Conservation (phyloP, 2,113 vertebrate genomes). For the Dissostichus mawsoni region DNA sequence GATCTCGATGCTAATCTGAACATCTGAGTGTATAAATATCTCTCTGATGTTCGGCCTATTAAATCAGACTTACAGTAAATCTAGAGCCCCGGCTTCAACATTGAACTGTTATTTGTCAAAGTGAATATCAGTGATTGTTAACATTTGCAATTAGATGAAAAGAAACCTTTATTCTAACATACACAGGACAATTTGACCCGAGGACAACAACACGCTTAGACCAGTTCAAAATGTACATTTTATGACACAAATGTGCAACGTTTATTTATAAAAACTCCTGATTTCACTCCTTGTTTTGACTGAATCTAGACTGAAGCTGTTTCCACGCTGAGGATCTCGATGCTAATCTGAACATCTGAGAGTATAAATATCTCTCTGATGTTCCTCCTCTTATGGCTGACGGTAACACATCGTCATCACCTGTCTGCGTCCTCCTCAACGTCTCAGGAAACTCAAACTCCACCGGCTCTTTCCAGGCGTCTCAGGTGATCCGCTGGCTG, state of each 20-base stretch:
- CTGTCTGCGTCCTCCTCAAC: not conserved
- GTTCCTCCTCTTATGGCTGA: slow-evolving; percentile 44
- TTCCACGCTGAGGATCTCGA: not conserved
- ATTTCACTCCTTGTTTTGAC: not conserved
- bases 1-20: slow-evolving; percentile 15
- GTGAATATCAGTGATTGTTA: too few relatives aligned
- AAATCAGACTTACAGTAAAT: too few relatives aligned
- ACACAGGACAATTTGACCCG: too few relatives aligned
- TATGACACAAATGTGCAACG: not conserved
- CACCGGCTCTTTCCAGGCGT: not conserved
- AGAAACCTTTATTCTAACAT: too few relatives aligned
- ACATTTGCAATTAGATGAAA: too few relatives aligned
- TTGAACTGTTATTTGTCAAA: too few relatives aligned
- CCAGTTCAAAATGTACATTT: not conserved
- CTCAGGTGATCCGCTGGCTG: slow-evolving; percentile 67
- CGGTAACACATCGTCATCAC: not conserved
- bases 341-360: slow-evolving; percentile 40
- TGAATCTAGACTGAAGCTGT: not conserved
- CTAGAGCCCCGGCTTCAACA: too few relatives aligned
- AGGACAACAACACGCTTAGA: too few relatives aligned
- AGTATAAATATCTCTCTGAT: slow-evolving; percentile 16
- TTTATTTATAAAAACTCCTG: not conserved
- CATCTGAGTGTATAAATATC: slow-evolving; percentile 44
- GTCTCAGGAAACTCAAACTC: slow-evolving; percentile 3
- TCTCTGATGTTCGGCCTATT: not conserved